Evolutionary conservation across 1,140 invertebrate species (phyloP).

Genomic region (Choristoneura fumiferana): DNA sequence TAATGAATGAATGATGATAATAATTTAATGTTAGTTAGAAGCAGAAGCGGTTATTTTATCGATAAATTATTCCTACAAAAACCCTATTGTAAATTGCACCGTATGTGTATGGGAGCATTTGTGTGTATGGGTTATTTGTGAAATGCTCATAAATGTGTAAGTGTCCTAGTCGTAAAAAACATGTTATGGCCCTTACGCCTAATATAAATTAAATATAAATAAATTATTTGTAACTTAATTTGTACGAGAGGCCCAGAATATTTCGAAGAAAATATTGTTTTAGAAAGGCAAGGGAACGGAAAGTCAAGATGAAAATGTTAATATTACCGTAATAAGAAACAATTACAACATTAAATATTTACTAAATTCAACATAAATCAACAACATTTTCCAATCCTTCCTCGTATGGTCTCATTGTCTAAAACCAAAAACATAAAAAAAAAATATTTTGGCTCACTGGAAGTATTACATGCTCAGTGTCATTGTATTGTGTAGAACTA

Average conservation of each 20-base stretch:
- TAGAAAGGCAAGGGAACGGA: too few relatives aligned
- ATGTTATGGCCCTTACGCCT: constrained; percentile 29
- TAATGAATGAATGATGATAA: constrained; percentile 17
- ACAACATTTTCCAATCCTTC: too few relatives aligned
- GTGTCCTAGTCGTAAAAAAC: constrained; percentile 1
- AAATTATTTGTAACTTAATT: constrained; percentile 23
- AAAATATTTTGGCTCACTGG: neutral
- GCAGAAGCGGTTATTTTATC: neutral
- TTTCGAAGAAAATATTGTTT: neutral
- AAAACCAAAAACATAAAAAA: neutral
- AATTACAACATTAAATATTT: too few relatives aligned
- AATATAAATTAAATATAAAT: constrained; percentile 22
- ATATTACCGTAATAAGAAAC: too few relatives aligned
- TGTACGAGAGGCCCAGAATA: constrained; percentile 25
- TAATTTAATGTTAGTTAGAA: constrained; percentile 18
- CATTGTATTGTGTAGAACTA: neutral
- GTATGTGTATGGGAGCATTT: constrained; percentile 3
- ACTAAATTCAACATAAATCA: too few relatives aligned
- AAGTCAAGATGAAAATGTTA: too few relatives aligned
- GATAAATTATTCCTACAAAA: neutral
- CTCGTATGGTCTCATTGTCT: neutral
- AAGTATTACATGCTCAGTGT: neutral
- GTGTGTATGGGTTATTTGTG: neutral
- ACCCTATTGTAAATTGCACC: neutral
- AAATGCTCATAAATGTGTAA: constrained; percentile 17